phyloP scores from a whole-genome alignment of 2,113 vertebrate genomes.

The Muntiacus muntjak region DNA sequence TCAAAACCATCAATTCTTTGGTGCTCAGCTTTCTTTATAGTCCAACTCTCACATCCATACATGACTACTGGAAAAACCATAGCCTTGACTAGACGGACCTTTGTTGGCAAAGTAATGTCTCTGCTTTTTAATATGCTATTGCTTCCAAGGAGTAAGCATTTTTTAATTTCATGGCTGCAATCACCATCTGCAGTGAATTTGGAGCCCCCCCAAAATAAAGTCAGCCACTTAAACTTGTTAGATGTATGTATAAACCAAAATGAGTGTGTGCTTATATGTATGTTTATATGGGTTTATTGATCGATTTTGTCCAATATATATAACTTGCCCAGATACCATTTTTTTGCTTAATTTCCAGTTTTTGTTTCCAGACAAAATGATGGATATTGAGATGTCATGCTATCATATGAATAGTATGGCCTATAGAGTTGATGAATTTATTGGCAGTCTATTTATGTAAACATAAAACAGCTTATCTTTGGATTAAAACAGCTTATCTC shows the following conservation, averaged over 20 bases:
- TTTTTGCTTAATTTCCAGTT: background rate
- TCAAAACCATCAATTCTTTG: background rate
- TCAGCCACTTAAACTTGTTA: background rate
- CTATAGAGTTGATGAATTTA: background rate
- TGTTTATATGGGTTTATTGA: background rate
- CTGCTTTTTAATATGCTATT: background rate
- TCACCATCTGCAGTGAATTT: background rate
- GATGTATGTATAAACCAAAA: background rate
- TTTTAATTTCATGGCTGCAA: background rate
- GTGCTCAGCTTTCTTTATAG: background rate
- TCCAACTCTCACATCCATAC: background rate
- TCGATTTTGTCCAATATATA: background rate
- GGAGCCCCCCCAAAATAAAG: background rate
- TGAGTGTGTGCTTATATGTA: background rate
- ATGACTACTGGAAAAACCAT: background rate
- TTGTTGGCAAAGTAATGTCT: background rate
- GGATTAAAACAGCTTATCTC: background rate
- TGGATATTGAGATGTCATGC: background rate
- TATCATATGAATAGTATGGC: background rate
- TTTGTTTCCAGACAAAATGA: background rate
- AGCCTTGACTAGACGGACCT: background rate
- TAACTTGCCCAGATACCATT: background rate
- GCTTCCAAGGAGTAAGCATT: background rate
- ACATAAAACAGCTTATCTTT: background rate
- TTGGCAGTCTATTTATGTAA: background rate